These are phyloP conservation scores for Sprattus sprattus DNA, from an alignment of 2,113 vertebrate genomes.

Conservation along the genomic window DNA sequence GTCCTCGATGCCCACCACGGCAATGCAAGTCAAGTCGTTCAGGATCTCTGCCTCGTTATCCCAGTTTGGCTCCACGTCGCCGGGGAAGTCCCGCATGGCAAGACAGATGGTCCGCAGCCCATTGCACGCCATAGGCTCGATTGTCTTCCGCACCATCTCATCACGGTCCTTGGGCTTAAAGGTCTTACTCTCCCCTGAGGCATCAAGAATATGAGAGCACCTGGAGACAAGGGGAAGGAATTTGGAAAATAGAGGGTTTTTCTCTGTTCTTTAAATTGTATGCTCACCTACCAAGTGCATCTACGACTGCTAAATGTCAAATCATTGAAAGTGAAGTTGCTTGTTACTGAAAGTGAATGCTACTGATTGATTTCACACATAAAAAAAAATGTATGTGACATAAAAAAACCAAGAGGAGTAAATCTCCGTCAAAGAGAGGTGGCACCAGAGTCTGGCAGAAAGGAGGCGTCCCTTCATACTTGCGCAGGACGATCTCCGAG, in stretches of 20 bases:
- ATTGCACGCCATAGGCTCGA: conserved; percentile 93
- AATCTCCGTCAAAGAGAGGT: background rate
- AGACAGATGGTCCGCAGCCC: conserved; percentile 94
- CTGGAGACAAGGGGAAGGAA: conserved; percentile 57
- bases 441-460: background rate
- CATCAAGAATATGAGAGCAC: conserved; percentile 85
- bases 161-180: conserved; percentile 90
- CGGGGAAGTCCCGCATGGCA: conserved; percentile 85
- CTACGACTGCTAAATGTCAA: too few species aligned
- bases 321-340: too few species aligned
- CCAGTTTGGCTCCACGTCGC: conserved; percentile 79
- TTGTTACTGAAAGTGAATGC: too few species aligned
- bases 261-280: too few species aligned
- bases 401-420: background rate
- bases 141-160: conserved; percentile 89
- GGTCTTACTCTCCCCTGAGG: conserved; percentile 70
- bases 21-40: conserved; percentile 84
- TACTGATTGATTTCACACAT: too few species aligned
- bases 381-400: too few species aligned
- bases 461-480: conserved; percentile 65
- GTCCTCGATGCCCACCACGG: conserved; percentile 93
- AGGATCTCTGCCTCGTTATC: conserved; percentile 87
- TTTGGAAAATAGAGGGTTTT: too few species aligned
- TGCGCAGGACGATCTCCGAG: conserved; percentile 93
- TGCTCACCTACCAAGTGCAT: too few species aligned